Conservation (phyloP, 2,888 invertebrate genomes). For the Brachyopa scutellaris region DNA sequence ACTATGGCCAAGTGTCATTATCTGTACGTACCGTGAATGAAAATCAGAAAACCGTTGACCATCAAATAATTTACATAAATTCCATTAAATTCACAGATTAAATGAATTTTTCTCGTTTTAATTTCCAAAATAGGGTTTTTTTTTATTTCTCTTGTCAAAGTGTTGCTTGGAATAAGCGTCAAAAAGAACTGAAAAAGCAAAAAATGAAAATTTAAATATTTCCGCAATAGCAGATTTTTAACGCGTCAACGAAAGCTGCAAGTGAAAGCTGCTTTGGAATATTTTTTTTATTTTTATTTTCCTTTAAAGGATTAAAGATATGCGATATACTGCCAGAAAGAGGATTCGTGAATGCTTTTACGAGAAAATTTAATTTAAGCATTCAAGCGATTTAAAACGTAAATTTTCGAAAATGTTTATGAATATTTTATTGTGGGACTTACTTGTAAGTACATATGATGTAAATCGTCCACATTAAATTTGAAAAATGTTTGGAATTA, state of each 20-base stretch:
- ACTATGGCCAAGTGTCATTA: constrained; percentile 15
- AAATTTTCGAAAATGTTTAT: too few species aligned
- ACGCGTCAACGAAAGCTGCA: not conserved
- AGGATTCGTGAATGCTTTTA: too few species aligned
- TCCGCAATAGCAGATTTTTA: not conserved
- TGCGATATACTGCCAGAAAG: not conserved
- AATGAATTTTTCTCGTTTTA: not conserved
- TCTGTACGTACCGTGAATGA: constrained; percentile 30
- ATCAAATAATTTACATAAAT: constrained; percentile 42
- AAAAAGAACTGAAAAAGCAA: not conserved
- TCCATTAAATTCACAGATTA: constrained; percentile 18
- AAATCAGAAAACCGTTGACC: constrained; percentile 40
- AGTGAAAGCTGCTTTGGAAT: too few species aligned
- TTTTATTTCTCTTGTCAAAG: not conserved
- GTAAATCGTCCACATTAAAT: too few species aligned
- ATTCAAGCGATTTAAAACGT: too few species aligned
- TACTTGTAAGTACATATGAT: too few species aligned
- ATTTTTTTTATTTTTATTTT: too few species aligned
- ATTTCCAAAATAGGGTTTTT: too few species aligned
- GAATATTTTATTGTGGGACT: too few species aligned
- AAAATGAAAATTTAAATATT: constrained; percentile 24
- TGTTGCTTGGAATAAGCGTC: not conserved
- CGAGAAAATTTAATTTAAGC: too few species aligned
- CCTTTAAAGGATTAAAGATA: not conserved
- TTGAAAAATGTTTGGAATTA: too few species aligned